These are phyloP conservation scores for Ochotona curzoniae DNA, from an alignment of 2,113 vertebrate genomes.

Conservation along the genomic window DNA sequence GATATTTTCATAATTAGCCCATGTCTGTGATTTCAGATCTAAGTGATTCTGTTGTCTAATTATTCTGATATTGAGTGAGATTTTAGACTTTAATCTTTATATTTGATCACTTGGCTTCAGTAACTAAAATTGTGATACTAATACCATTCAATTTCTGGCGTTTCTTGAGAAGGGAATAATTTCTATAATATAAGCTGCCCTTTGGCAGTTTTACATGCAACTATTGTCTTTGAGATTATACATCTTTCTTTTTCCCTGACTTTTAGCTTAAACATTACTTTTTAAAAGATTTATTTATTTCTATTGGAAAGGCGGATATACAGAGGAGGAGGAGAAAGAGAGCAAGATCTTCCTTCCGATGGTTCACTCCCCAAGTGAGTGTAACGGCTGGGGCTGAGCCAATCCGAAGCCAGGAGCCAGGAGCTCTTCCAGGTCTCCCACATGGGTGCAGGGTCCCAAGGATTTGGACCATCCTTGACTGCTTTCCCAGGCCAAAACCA, in stretches of 20 bases:
- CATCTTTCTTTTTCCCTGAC: neutral
- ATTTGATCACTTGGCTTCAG: slow-evolving; percentile 25
- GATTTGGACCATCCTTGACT: too few species aligned
- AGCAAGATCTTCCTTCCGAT: too few species aligned
- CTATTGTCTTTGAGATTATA: neutral
- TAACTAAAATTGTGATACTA: neutral
- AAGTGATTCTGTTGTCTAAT: slow-evolving; percentile 44
- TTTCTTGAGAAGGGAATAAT: slow-evolving; percentile 25
- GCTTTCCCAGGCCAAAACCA: too few species aligned
- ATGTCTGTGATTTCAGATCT: slow-evolving; percentile 47
- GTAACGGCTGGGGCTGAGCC: too few species aligned
- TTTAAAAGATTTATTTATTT: neutral
- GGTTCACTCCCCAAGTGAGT: too few species aligned
- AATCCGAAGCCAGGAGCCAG: too few species aligned
- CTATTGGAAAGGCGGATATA: too few species aligned
- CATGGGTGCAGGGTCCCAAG: too few species aligned
- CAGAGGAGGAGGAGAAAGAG: too few species aligned
- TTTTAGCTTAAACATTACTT: neutral
- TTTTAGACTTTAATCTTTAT: slow-evolving; percentile 53
- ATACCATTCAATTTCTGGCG: slow-evolving; percentile 55
- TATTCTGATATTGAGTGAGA: slow-evolving; percentile 47
- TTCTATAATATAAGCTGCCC: neutral
- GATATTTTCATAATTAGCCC: slow-evolving; percentile 69
- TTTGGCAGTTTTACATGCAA: neutral
- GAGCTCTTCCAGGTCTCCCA: too few species aligned